Conservation (phyloP, 2,888 invertebrate genomes). For the Chironomus riparius region DNA sequence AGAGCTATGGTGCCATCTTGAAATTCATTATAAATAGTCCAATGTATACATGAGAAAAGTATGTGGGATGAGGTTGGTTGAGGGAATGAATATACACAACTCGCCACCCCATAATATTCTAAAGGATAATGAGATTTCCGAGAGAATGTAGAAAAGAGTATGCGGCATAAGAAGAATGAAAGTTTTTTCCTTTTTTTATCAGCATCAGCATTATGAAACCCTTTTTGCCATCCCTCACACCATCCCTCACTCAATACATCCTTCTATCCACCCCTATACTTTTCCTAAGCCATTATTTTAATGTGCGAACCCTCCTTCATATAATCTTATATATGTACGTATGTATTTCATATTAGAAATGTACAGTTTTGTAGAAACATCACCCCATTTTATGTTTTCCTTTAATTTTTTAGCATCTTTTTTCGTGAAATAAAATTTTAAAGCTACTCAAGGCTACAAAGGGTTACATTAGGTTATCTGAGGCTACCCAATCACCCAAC, state of each 20-base stretch:
- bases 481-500: no score
- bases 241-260: not conserved
- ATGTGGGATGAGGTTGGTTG: not conserved
- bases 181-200: conserved; percentile 3
- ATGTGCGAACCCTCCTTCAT: conserved; percentile 16
- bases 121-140: conserved; percentile 8
- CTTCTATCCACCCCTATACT: no score
- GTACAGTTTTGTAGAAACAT: not conserved
- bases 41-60: not conserved
- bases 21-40: not conserved
- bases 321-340: not conserved
- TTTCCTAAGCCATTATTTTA: conserved; percentile 11
- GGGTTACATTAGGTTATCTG: no score
- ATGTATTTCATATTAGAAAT: not conserved
- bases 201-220: not conserved
- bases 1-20: conserved; percentile 21
- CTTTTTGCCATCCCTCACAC: conserved; percentile 1
- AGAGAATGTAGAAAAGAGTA: no score
- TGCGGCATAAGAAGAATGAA: conserved; percentile 18
- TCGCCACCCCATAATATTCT: no score
- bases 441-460: no score
- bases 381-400: conserved; percentile 17
- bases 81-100: not conserved
- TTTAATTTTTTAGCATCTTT: no score
- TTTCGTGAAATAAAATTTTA: no score